These are phyloP conservation scores for Florisuga fusca DNA, from an alignment of 2,797 vertebrate species.

Conservation along the genomic window DNA sequence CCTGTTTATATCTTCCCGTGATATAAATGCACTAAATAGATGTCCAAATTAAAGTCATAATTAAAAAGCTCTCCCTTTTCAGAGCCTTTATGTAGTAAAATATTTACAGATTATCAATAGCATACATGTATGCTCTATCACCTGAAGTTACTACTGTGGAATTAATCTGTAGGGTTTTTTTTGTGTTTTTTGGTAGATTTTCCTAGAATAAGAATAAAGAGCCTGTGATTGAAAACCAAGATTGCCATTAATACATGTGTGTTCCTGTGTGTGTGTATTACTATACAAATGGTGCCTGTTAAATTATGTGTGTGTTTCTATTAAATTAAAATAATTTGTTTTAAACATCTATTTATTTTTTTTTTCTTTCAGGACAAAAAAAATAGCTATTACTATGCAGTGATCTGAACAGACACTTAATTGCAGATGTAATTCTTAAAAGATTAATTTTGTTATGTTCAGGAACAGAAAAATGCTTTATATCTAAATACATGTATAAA, in stretches of 20 bases:
- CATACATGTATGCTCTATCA: not conserved
- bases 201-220: not conserved
- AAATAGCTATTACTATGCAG: not conserved
- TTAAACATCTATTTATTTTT: not conserved
- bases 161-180: not conserved
- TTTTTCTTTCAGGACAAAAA: not conserved
- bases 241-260: not conserved
- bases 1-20: not conserved
- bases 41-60: not conserved
- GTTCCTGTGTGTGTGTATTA: not conserved
- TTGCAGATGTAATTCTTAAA: not conserved
- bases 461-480: not conserved
- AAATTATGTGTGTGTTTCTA: not conserved
- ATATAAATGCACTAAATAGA: not conserved
- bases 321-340: not conserved
- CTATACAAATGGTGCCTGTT: not conserved
- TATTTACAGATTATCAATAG: not conserved
- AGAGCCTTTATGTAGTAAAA: not conserved
- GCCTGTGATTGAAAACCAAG: not conserved
- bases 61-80: not conserved
- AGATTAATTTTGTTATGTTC: not conserved
- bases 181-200: not conserved
- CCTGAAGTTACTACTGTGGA: not conserved
- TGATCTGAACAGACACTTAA: not conserved
- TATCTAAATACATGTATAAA: not conserved